phyloP scores from a whole-genome alignment of 2,113 vertebrate genomes.

The Oostethus manadensis region DNA sequence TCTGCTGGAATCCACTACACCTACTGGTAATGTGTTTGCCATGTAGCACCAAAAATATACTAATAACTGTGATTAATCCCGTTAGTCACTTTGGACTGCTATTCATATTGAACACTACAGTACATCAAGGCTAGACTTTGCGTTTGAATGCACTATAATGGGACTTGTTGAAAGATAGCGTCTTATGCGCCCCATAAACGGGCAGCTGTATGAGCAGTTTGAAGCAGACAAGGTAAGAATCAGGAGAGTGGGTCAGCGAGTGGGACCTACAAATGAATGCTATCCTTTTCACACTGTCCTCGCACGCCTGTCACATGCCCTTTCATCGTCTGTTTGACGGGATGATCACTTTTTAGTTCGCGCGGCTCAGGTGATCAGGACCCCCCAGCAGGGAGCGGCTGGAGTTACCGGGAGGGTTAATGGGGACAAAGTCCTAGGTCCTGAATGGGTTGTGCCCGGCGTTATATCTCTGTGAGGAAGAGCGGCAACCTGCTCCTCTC shows the following conservation, averaged over 20 bases:
- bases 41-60: too few species aligned
- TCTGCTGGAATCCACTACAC: too few species aligned
- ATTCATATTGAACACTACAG: too few species aligned
- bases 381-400: conserved; percentile 52
- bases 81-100: too few species aligned
- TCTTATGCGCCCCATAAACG: too few species aligned
- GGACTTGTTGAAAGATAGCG: too few species aligned
- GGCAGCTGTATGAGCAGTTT: too few species aligned
- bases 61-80: too few species aligned
- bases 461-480: conserved; percentile 19
- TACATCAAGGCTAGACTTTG: too few species aligned
- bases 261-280: conserved; percentile 2
- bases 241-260: conserved; percentile 1
- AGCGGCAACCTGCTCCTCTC: conserved; percentile 42
- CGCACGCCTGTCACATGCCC: conserved; percentile 5
- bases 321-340: conserved; percentile 21
- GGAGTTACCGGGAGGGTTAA: conserved; percentile 68
- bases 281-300: conserved; percentile 9
- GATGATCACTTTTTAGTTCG: conserved; percentile 7
- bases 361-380: conserved; percentile 54
- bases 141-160: too few species aligned
- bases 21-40: too few species aligned
- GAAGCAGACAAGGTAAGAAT: conserved; percentile 6
- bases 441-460: conserved; percentile 48
- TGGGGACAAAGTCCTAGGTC: conserved; percentile 50